phyloP scores from a whole-genome alignment of 2,113 vertebrate genomes.

The Motacilla alba region DNA sequence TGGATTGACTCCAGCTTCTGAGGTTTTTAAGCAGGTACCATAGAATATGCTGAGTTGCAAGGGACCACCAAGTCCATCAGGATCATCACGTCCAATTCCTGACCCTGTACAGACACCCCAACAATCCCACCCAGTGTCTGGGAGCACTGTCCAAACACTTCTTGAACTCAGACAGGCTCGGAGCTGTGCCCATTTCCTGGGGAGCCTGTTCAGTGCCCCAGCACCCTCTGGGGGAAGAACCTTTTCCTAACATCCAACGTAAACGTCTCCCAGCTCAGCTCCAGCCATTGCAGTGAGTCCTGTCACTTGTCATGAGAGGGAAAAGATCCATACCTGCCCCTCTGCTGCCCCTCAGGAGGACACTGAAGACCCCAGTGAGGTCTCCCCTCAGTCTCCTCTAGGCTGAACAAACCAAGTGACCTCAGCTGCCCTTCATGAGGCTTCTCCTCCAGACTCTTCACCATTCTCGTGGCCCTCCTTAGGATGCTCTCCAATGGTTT shows the following conservation, averaged over 20 bases:
- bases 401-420: neutral
- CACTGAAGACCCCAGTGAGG: neutral
- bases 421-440: neutral
- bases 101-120: neutral
- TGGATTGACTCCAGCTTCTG: neutral
- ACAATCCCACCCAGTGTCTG: neutral
- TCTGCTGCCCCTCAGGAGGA: neutral
- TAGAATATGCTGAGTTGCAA: neutral
- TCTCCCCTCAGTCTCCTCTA: neutral
- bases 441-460: neutral
- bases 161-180: neutral
- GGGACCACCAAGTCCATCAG: neutral
- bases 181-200: neutral
- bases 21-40: neutral
- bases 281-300: neutral
- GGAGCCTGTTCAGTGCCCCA: neutral
- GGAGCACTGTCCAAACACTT: fast-evolving
- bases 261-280: neutral
- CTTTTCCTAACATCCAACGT: neutral
- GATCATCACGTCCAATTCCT: neutral
- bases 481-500: neutral
- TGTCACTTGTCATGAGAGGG: neutral
- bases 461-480: neutral
- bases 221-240: neutral
- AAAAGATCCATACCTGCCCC: neutral